Conservation (phyloP, 2,113 vertebrate species). For the Scomber colias region DNA sequence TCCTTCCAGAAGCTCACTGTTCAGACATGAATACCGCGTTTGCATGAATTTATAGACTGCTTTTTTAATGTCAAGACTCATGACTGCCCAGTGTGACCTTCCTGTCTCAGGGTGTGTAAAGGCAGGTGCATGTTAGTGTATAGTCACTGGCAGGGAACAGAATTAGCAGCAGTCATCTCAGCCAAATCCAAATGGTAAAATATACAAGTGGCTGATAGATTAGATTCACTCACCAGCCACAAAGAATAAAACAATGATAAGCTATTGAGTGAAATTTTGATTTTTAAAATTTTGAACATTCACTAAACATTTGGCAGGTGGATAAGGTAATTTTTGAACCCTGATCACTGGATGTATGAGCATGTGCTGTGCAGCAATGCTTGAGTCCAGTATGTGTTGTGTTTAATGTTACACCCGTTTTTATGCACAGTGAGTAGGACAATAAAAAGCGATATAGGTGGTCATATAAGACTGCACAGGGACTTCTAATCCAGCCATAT, state of each 20-base stretch:
- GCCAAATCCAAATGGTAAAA: too few species aligned
- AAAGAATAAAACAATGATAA: too few species aligned
- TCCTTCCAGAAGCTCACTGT: constrained; percentile 24
- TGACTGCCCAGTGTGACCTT: constrained; percentile 24
- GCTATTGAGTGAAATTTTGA: too few species aligned
- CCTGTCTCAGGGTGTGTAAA: constrained; percentile 55
- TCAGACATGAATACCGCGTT: constrained; percentile 25
- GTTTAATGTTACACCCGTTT: constrained; percentile 47
- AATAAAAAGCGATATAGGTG: neutral
- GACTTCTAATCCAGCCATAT: neutral
- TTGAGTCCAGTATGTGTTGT: constrained; percentile 19
- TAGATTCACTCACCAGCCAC: too few species aligned
- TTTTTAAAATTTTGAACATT: too few species aligned
- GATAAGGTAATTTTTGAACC: too few species aligned
- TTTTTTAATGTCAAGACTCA: constrained; percentile 24
- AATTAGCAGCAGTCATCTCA: too few species aligned
- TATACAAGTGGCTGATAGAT: too few species aligned
- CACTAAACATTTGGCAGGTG: too few species aligned
- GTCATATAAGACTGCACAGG: constrained; percentile 2
- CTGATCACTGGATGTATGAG: constrained; percentile 1
- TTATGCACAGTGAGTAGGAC: constrained; percentile 7
- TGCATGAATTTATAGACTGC: constrained; percentile 44
- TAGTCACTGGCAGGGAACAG: constrained; percentile 24
- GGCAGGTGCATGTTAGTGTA: constrained; percentile 52
- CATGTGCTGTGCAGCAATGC: constrained; percentile 33